phyloP scores from a whole-genome alignment of 2,888 invertebrate species.

The Caenorhabditis imperialis region DNA sequence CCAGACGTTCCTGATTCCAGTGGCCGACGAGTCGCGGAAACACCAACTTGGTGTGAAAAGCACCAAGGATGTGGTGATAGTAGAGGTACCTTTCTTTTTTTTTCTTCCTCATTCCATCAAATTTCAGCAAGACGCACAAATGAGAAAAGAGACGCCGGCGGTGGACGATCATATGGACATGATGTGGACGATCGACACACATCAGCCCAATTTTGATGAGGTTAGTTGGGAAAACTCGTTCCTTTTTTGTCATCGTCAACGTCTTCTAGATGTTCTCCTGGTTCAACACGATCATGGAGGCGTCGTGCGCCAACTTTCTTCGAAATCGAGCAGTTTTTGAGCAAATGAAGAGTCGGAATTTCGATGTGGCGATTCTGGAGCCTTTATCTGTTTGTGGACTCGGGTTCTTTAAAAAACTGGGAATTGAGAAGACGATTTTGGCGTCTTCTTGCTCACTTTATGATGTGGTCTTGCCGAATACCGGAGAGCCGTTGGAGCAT shows the following conservation, averaged over 20 bases:
- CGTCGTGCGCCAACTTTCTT: constrained; percentile 30
- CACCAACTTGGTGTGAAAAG: constrained; percentile 21
- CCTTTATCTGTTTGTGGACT: constrained; percentile 41
- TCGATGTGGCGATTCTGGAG: constrained; percentile 46
- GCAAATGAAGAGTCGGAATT: constrained; percentile 12
- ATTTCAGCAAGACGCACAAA: constrained; percentile 33
- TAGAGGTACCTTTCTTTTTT: constrained; percentile 5
- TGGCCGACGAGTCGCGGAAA: constrained; percentile 31
- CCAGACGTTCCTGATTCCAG: constrained; percentile 46
- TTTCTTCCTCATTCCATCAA: not conserved
- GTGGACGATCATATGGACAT: constrained; percentile 34
- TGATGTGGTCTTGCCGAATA: constrained; percentile 33
- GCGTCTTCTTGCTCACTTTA: constrained; percentile 38
- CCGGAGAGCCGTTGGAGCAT: constrained; percentile 34
- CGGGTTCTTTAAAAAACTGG: constrained; percentile 38
- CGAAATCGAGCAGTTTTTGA: constrained; percentile 16
- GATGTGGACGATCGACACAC: constrained; percentile 29
- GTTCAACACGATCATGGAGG: constrained; percentile 25
- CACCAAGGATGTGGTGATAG: constrained; percentile 28
- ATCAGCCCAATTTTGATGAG: constrained; percentile 24
- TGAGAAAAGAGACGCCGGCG: constrained; percentile 7
- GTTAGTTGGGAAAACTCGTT: constrained; percentile 1
- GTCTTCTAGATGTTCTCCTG: constrained; percentile 27
- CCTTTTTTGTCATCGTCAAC: constrained; percentile 6
- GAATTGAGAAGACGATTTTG: constrained; percentile 40